phyloP scores from a whole-genome alignment of 35 echinoderm and acorn worm genomes.

The Nesometra sesokonis region DNA sequence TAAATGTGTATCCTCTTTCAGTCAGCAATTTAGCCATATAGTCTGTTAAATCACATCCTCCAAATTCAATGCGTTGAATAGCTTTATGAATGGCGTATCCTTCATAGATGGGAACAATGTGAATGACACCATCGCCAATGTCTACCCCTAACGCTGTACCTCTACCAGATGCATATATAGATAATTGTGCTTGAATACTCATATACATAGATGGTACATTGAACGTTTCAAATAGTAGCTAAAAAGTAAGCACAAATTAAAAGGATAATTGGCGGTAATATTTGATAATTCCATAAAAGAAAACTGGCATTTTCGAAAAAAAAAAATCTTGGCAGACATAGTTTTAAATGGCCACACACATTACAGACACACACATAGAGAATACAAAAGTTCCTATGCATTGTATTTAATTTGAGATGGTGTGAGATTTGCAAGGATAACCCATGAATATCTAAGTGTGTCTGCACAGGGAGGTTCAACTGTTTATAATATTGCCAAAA shows the following conservation, averaged over 20 bases:
- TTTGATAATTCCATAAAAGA: too few species aligned
- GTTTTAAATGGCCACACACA: too few species aligned
- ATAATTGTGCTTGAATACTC: neutral
- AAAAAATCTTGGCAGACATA: too few species aligned
- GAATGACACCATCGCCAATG: constrained; percentile 16
- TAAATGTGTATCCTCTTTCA: constrained; percentile 4
- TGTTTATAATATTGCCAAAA: too few species aligned
- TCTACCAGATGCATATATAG: neutral
- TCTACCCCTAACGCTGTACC: neutral
- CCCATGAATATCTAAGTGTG: too few species aligned
- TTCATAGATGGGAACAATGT: constrained; percentile 20
- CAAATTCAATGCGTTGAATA: constrained; percentile 1
- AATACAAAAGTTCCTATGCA: too few species aligned
- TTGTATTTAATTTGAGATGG: too few species aligned
- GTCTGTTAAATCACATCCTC: constrained; percentile 13
- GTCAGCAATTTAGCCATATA: constrained; percentile 6
- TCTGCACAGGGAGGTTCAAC: too few species aligned
- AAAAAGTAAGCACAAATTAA: neutral
- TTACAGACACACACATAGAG: too few species aligned
- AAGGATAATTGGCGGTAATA: neutral
- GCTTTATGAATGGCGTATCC: neutral
- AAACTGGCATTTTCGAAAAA: too few species aligned
- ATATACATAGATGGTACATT: neutral
- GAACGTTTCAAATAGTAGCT: constrained; percentile 3
- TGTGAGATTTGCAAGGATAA: too few species aligned